phyloP scores from a whole-genome alignment of 2,797 vertebrate genomes.

The Hemibagrus guttatus region DNA sequence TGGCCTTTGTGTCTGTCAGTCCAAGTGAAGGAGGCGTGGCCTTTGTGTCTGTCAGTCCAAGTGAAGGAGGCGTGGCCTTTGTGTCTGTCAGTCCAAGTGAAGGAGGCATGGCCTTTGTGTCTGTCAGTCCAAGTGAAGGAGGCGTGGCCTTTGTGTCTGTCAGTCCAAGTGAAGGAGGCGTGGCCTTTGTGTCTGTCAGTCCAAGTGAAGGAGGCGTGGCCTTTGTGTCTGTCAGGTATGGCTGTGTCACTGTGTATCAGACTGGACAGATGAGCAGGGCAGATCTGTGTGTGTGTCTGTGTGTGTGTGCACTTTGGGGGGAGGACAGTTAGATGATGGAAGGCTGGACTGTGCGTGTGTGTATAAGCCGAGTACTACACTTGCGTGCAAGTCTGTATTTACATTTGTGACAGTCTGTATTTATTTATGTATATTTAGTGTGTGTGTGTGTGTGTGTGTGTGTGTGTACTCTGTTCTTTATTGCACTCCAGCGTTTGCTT shows the following conservation, averaged over 20 bases:
- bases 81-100: not conserved
- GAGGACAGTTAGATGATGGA: no score
- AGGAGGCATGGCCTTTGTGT: not conserved
- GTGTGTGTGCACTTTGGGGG: not conserved
- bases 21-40: not conserved
- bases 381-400: slow-evolving; percentile 13
- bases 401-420: slow-evolving; percentile 21
- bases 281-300: not conserved
- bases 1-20: not conserved
- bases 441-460: not conserved
- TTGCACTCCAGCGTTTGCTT: not conserved
- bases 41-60: not conserved
- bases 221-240: not conserved
- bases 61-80: not conserved
- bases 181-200: not conserved
- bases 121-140: not conserved
- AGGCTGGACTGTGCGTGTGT: not conserved
- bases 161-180: no score
- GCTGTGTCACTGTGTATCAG: not conserved
- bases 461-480: slow-evolving; percentile 11
- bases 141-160: not conserved
- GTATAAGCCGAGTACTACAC: not conserved
- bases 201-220: not conserved
- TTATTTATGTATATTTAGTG: slow-evolving; percentile 20
- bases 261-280: not conserved